Conservation (phyloP, 1,140 invertebrate species). For the Brachionus rubens region DNA sequence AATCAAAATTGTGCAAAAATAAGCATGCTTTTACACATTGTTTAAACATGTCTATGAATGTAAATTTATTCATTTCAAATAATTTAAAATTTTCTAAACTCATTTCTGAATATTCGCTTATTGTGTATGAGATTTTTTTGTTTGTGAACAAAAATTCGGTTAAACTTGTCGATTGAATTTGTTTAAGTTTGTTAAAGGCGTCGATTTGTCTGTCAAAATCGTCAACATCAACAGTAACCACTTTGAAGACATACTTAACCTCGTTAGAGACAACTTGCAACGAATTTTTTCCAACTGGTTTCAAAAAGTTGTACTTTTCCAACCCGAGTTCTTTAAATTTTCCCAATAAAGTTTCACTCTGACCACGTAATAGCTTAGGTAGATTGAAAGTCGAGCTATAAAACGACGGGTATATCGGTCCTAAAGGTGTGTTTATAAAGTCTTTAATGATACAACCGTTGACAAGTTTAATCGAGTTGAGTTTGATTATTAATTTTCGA, state of each 20-base stretch:
- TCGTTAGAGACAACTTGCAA: neutral
- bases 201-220: neutral
- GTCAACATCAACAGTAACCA: neutral
- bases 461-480: constrained; percentile 29
- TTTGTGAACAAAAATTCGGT: neutral
- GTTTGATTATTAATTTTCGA: constrained; percentile 22
- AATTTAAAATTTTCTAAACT: constrained; percentile 42
- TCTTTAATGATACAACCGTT: neutral
- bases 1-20: neutral
- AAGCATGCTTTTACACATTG: constrained; percentile 2
- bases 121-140: constrained; percentile 2
- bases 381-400: constrained; percentile 2
- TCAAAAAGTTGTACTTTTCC: neutral
- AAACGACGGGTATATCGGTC: neutral
- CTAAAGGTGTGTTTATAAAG: neutral
- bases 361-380: neutral
- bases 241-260: neutral
- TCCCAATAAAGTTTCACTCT: neutral
- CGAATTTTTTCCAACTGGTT: neutral
- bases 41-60: constrained; percentile 5
- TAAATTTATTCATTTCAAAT: constrained; percentile 2
- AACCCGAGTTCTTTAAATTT: neutral
- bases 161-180: neutral
- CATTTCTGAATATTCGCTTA: constrained; percentile 20
- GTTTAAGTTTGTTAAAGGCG: neutral